phyloP scores from a whole-genome alignment of 23 tunicate genomes.

The Phallusia fumigata region DNA sequence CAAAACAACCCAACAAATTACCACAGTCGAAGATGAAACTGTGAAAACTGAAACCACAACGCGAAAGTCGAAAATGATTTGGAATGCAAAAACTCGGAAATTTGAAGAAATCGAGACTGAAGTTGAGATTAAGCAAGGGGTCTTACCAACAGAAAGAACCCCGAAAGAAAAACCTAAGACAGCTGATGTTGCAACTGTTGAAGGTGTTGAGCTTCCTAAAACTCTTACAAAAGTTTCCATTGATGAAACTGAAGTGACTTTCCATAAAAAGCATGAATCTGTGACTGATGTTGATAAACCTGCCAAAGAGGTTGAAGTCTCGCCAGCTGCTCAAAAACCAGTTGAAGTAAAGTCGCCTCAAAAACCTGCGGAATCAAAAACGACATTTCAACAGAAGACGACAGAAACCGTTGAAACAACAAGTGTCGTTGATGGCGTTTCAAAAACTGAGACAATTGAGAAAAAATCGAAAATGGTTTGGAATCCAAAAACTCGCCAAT shows the following conservation, averaged over 20 bases:
- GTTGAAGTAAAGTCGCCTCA: not conserved
- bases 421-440: not conserved
- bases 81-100: constrained; percentile 62
- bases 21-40: no score
- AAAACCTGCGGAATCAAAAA: not conserved
- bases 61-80: constrained; percentile 7
- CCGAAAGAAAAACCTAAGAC: not conserved
- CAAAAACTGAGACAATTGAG: not conserved
- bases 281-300: no score
- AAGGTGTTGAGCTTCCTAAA: no score
- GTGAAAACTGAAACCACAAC: not conserved
- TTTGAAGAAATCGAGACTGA: constrained; percentile 39
- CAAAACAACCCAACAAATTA: not conserved
- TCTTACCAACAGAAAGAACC: not conserved
- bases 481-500: constrained; percentile 37
- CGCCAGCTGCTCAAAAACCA: no score
- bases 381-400: not conserved
- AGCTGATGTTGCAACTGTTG: not conserved
- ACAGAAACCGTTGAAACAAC: not conserved
- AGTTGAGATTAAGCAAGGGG: not conserved
- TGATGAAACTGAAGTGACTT: no score
- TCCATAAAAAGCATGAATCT: no score
- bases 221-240: no score
- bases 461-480: constrained; percentile 28
- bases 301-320: no score